Evolutionary conservation across 2,797 vertebrate species (phyloP).

Genomic region (Tenualosa ilisha): DNA sequence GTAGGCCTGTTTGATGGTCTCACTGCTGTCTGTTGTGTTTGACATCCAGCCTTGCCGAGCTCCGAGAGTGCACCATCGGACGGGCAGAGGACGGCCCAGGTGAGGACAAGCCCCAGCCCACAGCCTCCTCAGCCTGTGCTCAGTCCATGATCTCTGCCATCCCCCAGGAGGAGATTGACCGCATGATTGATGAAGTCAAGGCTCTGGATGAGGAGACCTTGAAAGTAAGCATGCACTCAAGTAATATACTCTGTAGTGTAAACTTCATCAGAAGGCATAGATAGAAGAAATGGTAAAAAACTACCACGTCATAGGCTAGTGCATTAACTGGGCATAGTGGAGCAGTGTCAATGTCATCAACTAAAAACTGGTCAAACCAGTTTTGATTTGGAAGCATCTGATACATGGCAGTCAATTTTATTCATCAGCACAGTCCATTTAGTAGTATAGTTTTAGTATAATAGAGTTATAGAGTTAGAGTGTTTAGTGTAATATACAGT

Average conservation of each 20-base stretch:
- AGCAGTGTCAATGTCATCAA: too few species aligned
- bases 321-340: too few species aligned
- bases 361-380: too few species aligned
- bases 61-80: constrained; percentile 80
- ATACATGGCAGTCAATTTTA: too few species aligned
- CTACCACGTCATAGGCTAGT: too few species aligned
- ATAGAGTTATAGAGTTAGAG: too few species aligned
- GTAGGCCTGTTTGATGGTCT: constrained; percentile 3
- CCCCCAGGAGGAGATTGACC: constrained; percentile 78
- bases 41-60: constrained; percentile 79
- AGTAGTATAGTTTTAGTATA: neutral
- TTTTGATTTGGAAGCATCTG: too few species aligned
- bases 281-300: too few species aligned
- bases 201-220: constrained; percentile 82
- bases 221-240: constrained; percentile 71
- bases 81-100: constrained; percentile 62
- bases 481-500: too few species aligned
- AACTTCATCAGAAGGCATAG: neutral
- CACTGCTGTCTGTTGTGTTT: constrained; percentile 18
- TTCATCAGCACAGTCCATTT: neutral
- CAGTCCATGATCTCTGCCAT: constrained; percentile 88
- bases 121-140: constrained; percentile 59
- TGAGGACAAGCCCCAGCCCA: constrained; percentile 56
- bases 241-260: neutral
- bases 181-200: constrained; percentile 87